Base-by-base conservation (phyloP, 2,888 invertebrate genomes). In the Agrotis puta region DNA sequence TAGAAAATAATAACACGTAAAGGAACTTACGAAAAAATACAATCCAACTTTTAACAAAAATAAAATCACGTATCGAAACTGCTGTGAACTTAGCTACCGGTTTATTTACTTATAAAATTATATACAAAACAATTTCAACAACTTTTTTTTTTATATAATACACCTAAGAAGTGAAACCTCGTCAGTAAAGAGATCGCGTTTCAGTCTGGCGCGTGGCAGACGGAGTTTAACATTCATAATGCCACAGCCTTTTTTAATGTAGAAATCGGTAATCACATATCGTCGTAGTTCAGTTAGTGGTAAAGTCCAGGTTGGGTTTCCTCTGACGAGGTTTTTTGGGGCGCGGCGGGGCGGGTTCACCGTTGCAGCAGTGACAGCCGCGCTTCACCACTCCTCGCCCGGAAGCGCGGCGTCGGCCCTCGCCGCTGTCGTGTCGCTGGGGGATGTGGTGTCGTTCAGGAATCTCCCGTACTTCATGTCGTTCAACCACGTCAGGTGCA, bases 311-410 rank as follows among this genome's bases (percentile, higher is more conserved):
- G 63, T 86, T 87, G 20, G 91, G 91, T 81, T 94, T 94, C 57
- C 90, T 89, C 69, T 90, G 92, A 11, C 94, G 87, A 0, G 94
- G 88, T 66, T 93, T 92, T 83, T 97, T 96, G 64, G 97, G 94
- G 56, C 96, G 92, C 0, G 95, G 94, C 13, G 97, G 95, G 4
- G 96, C 95, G 1, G 97, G 96, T 0, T 96, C 94, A 11, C 97
- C 97, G 87, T 94, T 96, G 89, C 97, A 97, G 89, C 97, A 97
- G 48, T 96, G 96, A 86, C 97, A 97, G 64, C 96, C 97, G 54
- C 97, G 95, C 82, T 97, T 97, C 2, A 97, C 97, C 14, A 97
- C 96, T 11, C 97, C 97, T 0, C 97, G 92, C 0, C 94, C 94
- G 39, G 87, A 96, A 61, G 91, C 97, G 83, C 88, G 95, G 2